These are phyloP conservation scores for Bubo blakistoni DNA, from an alignment of 2,113 vertebrate genomes.

Conservation along the genomic window DNA sequence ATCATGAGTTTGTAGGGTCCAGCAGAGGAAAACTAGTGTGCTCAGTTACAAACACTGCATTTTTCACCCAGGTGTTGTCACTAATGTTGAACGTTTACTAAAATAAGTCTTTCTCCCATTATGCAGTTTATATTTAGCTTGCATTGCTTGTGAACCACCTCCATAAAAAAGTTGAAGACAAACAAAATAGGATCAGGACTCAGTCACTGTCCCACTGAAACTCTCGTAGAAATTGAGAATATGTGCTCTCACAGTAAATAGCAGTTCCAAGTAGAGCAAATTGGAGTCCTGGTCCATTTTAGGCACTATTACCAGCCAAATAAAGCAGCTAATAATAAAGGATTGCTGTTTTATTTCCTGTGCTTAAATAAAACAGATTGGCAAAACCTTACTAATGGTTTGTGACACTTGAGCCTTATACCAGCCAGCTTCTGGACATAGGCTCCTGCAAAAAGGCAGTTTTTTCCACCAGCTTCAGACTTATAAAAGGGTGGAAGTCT, in stretches of 20 bases:
- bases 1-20: too few relatives aligned
- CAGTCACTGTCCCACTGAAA: neutral
- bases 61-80: neutral
- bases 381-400: neutral
- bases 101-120: neutral
- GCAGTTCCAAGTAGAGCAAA: neutral
- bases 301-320: constrained; percentile 22
- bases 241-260: neutral
- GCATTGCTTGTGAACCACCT: neutral
- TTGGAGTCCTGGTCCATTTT: neutral
- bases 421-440: neutral
- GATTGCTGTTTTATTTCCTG: constrained; percentile 18
- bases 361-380: neutral
- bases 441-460: neutral
- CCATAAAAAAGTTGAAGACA: neutral
- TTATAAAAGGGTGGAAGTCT: neutral
- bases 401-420: neutral
- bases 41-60: too few relatives aligned
- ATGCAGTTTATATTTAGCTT: neutral
- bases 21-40: neutral
- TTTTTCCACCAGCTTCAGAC: neutral
- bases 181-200: neutral
- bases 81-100: neutral
- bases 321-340: constrained; percentile 46
- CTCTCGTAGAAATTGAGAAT: neutral